Evolutionary conservation across 2,888 invertebrate genomes (phyloP), one percentile per base, ranked within the genome.

Genomic region (Piscicola geometra): DNA sequence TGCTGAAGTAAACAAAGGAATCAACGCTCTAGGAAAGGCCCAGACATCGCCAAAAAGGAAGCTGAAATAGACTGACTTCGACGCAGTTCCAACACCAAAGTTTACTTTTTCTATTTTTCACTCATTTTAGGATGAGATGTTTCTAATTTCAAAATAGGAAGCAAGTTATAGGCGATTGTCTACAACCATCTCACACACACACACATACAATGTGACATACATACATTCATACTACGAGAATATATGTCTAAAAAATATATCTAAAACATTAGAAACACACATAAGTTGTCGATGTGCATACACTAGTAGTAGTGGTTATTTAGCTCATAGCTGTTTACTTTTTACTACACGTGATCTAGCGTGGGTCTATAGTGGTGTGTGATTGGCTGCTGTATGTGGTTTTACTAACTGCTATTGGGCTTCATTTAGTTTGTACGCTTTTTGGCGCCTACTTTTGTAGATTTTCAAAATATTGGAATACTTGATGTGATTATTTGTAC

Each of bases 1-100:
- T 30, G 73, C 35, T 36, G 60, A 47, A 35, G 73, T 64, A 73
- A 73, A 73, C 73, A 73, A 73, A 73, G 73, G 52, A 64, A 41
- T 56, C 15, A 56, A 56, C n/a, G 5, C 15, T 56, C 60, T 18
- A 5, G 21, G 60, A 18, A 25, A 56, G 21, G 5, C 21, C 25
- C 21, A 56, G 60, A 18, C 25, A 56, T 56, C 21, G 21, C 25
- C 12, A 56, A 56, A 56, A 25, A 56, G 25, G n/a, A 56, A 21
- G 5, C 21, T 21, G 5, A 25, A 56, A 5, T 21, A 21, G 12
- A 21, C n/a, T 21, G 3, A 25, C 3, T 56, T 56, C 60, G 60
- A 56, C 21, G n/a, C 25, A 3, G 5, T 15, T 25, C 5, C 21
- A n/a, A 18, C 60, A 18, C n/a, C 5, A 56, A 25, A 25, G 21